These are phyloP conservation scores for Forbesichthys papilliferus DNA, from an alignment of 2,113 vertebrate species.

Conservation along the genomic window DNA sequence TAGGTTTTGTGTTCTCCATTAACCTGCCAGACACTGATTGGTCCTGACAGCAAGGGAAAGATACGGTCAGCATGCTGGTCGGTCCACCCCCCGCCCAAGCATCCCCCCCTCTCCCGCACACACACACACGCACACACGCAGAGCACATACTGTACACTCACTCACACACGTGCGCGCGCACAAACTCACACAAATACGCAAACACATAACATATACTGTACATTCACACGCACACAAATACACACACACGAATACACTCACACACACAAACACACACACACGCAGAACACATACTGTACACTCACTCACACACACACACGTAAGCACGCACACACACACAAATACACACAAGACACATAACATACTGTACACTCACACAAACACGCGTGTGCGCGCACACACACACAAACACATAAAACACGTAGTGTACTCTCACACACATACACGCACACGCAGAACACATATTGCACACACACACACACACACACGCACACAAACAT, in stretches of 20 bases:
- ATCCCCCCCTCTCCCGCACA: constrained; percentile 31
- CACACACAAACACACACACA: too few species aligned
- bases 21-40: constrained; percentile 88
- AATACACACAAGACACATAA: too few species aligned
- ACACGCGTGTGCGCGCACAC: too few species aligned
- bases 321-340: too few species aligned
- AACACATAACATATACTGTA: background rate
- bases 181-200: too few species aligned
- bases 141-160: background rate
- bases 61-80: constrained; percentile 79
- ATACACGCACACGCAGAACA: background rate
- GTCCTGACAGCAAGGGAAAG: constrained; percentile 81
- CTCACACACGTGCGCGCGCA: background rate
- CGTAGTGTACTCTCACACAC: background rate
- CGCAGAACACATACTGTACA: too few species aligned
- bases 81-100: constrained; percentile 25
- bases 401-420: background rate
- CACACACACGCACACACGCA: background rate
- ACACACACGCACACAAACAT: background rate
- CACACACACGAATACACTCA: too few species aligned
- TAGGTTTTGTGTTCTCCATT: constrained; percentile 94
- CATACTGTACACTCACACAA: too few species aligned
- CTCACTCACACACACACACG: too few species aligned
- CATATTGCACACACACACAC: background rate
- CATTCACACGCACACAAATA: background rate